phyloP scores from a whole-genome alignment of 2,888 invertebrate species.

The Allygus modestus region DNA sequence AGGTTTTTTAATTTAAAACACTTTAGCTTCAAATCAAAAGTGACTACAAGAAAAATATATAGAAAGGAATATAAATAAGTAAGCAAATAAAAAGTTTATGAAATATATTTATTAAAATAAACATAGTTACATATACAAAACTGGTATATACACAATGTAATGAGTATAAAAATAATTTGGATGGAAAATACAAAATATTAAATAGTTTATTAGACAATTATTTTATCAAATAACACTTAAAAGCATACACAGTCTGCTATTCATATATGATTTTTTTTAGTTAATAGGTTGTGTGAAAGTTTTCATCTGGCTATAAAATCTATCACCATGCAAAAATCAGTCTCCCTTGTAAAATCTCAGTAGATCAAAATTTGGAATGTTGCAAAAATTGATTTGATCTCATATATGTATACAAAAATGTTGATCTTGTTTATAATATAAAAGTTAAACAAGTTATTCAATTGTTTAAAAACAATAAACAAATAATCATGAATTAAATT shows the following conservation, averaged over 20 bases:
- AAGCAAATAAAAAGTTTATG: background rate
- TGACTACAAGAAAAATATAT: too few species aligned
- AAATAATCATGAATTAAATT: too few species aligned
- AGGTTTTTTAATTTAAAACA: too few species aligned
- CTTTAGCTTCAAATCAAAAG: too few species aligned
- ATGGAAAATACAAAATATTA: conserved; percentile 1
- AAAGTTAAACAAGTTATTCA: too few species aligned
- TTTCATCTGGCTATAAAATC: too few species aligned
- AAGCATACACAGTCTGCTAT: too few species aligned
- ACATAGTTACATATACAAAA: conserved; percentile 26
- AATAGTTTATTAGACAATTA: background rate
- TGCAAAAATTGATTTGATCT: background rate
- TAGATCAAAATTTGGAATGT: conserved; percentile 8
- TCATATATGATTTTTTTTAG: too few species aligned
- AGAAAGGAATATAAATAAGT: background rate
- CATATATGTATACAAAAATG: background rate
- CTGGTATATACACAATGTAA: background rate
- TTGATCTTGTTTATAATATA: too few species aligned
- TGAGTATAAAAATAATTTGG: conserved; percentile 13
- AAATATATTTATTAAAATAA: conserved; percentile 17
- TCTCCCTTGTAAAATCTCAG: background rate
- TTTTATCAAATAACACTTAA: too few species aligned
- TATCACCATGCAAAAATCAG: conserved; percentile 23
- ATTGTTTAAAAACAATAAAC: too few species aligned
- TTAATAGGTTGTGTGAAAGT: too few species aligned